Evolutionary conservation across 1,140 invertebrate genomes (phyloP).

Genomic region (Caenorhabditis latens): DNA sequence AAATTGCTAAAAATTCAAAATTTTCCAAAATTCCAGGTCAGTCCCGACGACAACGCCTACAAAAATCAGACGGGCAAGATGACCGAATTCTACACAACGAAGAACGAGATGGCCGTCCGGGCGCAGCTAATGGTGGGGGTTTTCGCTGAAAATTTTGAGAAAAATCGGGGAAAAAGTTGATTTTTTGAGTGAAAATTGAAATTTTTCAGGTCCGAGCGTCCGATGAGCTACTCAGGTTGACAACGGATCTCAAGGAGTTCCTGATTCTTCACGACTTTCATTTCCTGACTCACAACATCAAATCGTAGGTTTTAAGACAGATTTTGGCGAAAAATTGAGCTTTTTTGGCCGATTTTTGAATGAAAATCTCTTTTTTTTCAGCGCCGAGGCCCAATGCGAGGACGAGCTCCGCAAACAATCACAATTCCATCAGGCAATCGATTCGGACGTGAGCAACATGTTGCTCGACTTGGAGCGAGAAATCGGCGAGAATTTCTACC

Average conservation of each 20-base stretch:
- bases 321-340: too few species aligned
- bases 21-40: constrained; percentile 58
- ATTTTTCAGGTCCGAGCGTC: constrained; percentile 64
- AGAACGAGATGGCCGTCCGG: constrained; percentile 65
- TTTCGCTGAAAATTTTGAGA: neutral
- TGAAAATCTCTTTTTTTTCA: constrained; percentile 46
- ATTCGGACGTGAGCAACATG: constrained; percentile 60
- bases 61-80: constrained; percentile 63
- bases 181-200: neutral
- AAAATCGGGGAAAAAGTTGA: neutral
- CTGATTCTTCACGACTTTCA: constrained; percentile 69
- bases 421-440: constrained; percentile 52
- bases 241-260: constrained; percentile 68
- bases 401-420: constrained; percentile 38
- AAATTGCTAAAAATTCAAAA: neutral
- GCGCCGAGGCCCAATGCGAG: constrained; percentile 64
- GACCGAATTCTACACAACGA: constrained; percentile 63
- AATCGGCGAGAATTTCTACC: constrained; percentile 51
- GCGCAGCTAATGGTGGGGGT: constrained; percentile 63
- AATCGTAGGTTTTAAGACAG: constrained; percentile 51
- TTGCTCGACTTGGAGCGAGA: constrained; percentile 34
- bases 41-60: constrained; percentile 58
- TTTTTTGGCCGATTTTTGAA: neutral
- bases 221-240: constrained; percentile 67
- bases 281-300: constrained; percentile 65